These are phyloP conservation scores for Zaprionus davidi DNA, from an alignment of 1,140 invertebrate species.

Conservation along the genomic window DNA sequence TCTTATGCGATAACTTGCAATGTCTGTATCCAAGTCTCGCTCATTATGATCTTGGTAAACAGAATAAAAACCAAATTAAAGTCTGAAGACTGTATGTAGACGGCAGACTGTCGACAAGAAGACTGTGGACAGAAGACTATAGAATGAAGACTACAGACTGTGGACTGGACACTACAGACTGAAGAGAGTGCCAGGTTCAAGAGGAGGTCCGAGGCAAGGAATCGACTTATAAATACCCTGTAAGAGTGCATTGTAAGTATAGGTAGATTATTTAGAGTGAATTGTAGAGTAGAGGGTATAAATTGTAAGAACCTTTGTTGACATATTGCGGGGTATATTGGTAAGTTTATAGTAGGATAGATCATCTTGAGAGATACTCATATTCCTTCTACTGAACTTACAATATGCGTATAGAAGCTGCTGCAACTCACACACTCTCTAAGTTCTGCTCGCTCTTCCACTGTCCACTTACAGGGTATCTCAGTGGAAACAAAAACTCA, in stretches of 20 bases:
- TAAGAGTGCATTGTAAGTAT: background rate
- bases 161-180: background rate
- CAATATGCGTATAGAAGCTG: too few species aligned
- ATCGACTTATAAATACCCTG: background rate
- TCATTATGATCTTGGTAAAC: constrained; percentile 1
- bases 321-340: background rate
- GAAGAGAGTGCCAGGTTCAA: background rate
- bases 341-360: too few species aligned
- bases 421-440: too few species aligned
- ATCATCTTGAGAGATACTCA: too few species aligned
- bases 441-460: too few species aligned
- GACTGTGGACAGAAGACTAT: background rate
- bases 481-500: background rate
- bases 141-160: background rate
- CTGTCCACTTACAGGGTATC: background rate
- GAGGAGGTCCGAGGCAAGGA: background rate
- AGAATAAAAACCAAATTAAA: constrained; percentile 1
- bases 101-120: background rate
- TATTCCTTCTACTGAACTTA: too few species aligned
- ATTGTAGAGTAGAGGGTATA: background rate
- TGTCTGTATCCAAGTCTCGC: background rate
- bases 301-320: too few species aligned
- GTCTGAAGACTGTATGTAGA: constrained; percentile 11
- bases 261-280: background rate
- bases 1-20: background rate